Conservation (phyloP, 2,113 vertebrate species). For the Dicrurus megarhynchus region DNA sequence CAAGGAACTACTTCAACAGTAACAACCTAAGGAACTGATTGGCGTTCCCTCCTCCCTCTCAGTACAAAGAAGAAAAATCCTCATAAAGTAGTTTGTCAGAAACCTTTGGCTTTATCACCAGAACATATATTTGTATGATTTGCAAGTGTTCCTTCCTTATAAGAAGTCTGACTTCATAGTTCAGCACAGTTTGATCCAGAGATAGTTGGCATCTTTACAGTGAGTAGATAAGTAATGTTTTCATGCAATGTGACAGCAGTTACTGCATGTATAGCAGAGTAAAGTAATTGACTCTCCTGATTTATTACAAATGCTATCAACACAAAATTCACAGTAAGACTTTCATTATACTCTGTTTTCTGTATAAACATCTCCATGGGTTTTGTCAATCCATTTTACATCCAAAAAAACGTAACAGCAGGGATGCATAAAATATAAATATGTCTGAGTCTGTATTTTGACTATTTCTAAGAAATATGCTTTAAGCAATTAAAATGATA, state of each 20-base stretch:
- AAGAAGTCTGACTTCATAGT: slow-evolving; percentile 71
- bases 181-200: slow-evolving; percentile 73
- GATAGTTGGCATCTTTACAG: slow-evolving; percentile 76
- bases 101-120: slow-evolving; percentile 64
- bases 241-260: slow-evolving; percentile 70
- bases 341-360: slow-evolving; percentile 73
- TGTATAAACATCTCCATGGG: slow-evolving; percentile 69
- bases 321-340: slow-evolving; percentile 71
- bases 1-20: background rate
- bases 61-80: background rate
- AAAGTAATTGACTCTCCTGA: slow-evolving; percentile 64
- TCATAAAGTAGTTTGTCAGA: slow-evolving; percentile 18
- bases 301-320: slow-evolving; percentile 74
- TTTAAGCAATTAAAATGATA: slow-evolving; percentile 68
- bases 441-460: slow-evolving; percentile 72
- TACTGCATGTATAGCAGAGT: slow-evolving; percentile 46
- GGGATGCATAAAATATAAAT: slow-evolving; percentile 68
- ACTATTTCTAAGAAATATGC: slow-evolving; percentile 66
- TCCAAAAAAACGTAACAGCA: slow-evolving; percentile 60
- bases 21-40: slow-evolving; percentile 3
- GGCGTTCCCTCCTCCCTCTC: background rate
- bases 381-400: slow-evolving; percentile 48
- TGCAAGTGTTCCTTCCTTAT: slow-evolving; percentile 43
- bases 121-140: slow-evolving; percentile 70
- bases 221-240: slow-evolving; percentile 68